phyloP scores from a whole-genome alignment of 2,888 invertebrate species.

The Drosophila siamana region DNA sequence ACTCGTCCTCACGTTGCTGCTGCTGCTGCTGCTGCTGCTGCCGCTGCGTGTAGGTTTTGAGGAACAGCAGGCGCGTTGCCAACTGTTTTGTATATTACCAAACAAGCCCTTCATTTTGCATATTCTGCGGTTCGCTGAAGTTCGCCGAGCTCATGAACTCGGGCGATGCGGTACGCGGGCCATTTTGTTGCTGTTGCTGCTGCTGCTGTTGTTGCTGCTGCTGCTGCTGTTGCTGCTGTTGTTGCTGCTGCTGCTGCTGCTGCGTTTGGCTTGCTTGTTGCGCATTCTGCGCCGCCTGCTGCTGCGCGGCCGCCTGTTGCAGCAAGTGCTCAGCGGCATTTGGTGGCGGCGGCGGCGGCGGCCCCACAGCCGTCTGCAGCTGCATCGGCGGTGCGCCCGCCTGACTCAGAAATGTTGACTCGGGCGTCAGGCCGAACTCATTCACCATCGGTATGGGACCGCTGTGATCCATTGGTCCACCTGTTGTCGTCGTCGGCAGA shows the following conservation, averaged over 20 bases:
- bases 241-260: conserved; percentile 67
- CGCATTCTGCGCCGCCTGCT: conserved; percentile 83
- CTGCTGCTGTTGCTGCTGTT: conserved; percentile 71
- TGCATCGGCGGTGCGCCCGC: conserved; percentile 85
- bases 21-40: conserved; percentile 67
- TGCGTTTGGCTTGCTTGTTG: conserved; percentile 71
- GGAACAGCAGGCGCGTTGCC: conserved; percentile 84
- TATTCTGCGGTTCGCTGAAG: conserved; percentile 89
- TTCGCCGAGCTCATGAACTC: conserved; percentile 89
- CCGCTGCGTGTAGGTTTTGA: conserved; percentile 80
- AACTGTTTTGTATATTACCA: conserved; percentile 88
- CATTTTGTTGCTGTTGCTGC: conserved; percentile 83
- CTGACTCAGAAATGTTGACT: conserved; percentile 87
- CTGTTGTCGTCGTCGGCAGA: conserved; percentile 86
- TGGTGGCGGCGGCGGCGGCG: conserved; percentile 86
- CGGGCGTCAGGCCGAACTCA: conserved; percentile 91
- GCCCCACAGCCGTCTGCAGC: conserved; percentile 85
- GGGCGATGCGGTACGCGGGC: conserved; percentile 91
- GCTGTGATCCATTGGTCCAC: conserved; percentile 90
- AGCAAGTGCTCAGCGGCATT: conserved; percentile 83
- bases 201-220: conserved; percentile 68
- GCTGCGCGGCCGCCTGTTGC: conserved; percentile 76
- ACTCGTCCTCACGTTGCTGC: conserved; percentile 46
- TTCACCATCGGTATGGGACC: conserved; percentile 90
- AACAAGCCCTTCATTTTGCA: conserved; percentile 91